Conservation (phyloP, 2,113 vertebrate species). For the Ageneiosus marmoratus region DNA sequence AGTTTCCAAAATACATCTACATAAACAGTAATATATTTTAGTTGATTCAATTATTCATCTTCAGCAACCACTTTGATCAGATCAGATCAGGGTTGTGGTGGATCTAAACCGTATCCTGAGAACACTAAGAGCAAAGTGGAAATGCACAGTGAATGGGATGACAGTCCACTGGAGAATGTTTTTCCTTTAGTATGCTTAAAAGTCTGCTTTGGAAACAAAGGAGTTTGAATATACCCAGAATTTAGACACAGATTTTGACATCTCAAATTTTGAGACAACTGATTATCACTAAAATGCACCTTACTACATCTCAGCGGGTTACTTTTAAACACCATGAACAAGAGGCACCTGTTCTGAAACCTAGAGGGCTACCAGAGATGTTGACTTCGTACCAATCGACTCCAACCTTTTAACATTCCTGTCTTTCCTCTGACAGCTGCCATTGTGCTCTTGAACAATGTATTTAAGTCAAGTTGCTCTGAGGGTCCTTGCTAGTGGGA, state of each 20-base stretch:
- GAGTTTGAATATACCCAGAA: neutral
- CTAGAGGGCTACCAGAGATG: neutral
- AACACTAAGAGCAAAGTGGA: neutral
- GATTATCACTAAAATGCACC: neutral
- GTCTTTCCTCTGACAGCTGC: slow-evolving; percentile 3
- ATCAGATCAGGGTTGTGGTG: neutral
- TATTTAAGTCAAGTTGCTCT: slow-evolving; percentile 3
- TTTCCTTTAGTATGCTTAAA: neutral
- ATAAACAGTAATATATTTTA: neutral
- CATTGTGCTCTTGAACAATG: slow-evolving; percentile 32
- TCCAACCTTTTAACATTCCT: slow-evolving; percentile 13
- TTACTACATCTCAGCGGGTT: neutral
- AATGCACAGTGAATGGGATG: neutral
- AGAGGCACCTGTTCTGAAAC: slow-evolving; percentile 17
- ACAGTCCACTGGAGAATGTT: neutral
- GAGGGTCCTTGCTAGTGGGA: neutral
- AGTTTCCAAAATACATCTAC: neutral
- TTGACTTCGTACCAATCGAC: neutral
- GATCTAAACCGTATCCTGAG: neutral
- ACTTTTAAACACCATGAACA: slow-evolving; percentile 10
- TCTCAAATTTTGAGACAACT: neutral
- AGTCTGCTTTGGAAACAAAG: neutral
- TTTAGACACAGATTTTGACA: neutral
- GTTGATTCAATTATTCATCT: neutral
- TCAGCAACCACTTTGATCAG: neutral